phyloP scores from a whole-genome alignment of 1,140 invertebrate genomes.

The Eueides isabella region DNA sequence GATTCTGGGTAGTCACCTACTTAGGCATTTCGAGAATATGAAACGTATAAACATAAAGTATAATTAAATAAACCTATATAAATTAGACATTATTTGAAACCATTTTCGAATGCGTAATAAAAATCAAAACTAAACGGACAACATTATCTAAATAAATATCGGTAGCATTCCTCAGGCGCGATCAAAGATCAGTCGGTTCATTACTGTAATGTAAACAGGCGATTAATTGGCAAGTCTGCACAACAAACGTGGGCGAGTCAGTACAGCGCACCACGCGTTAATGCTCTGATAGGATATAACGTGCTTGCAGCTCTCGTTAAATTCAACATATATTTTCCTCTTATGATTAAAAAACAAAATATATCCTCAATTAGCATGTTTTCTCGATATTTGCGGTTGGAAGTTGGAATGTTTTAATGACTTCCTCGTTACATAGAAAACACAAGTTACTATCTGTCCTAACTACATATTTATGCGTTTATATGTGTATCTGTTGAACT shows the following conservation, averaged over 20 bases:
- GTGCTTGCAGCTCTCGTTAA: neutral
- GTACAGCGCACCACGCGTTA: slow-evolving; percentile 46
- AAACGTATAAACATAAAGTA: neutral
- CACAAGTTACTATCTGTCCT: neutral
- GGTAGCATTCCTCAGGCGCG: slow-evolving; percentile 26
- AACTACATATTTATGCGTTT: neutral
- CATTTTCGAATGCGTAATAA: neutral
- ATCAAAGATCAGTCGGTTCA: slow-evolving; percentile 42
- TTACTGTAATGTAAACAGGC: slow-evolving; percentile 45
- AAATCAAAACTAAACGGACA: neutral
- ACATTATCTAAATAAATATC: slow-evolving; percentile 18
- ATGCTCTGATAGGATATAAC: slow-evolving; percentile 15
- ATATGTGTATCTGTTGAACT: neutral
- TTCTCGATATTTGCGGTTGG: slow-evolving; percentile 1
- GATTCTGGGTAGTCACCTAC: neutral
- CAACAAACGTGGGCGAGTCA: slow-evolving; percentile 44
- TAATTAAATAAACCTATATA: neutral
- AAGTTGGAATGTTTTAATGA: neutral
- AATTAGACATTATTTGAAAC: neutral
- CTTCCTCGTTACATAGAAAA: slow-evolving; percentile 2
- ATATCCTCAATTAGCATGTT: slow-evolving; percentile 11
- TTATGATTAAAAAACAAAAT: neutral
- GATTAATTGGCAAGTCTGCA: slow-evolving; percentile 60
- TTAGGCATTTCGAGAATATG: neutral
- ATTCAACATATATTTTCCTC: slow-evolving; percentile 9